phyloP scores from a whole-genome alignment of 2,797 vertebrate species.

The Myripristis murdjan region DNA sequence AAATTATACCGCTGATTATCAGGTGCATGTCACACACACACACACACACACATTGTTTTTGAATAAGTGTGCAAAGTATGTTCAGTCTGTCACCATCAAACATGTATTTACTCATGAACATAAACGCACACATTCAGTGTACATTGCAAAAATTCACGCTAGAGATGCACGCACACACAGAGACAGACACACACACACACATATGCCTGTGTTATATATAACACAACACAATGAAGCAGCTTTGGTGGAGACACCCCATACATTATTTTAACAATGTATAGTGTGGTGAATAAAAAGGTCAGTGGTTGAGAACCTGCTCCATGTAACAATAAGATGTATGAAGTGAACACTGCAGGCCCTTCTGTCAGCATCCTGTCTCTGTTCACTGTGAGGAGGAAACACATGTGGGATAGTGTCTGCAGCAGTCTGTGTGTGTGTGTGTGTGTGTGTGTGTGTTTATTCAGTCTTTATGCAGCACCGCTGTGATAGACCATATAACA shows the following conservation, averaged over 20 bases:
- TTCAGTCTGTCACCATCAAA: conserved; percentile 1
- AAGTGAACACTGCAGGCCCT: conserved; percentile 65
- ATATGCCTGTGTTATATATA: conserved; percentile 33
- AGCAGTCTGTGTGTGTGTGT: conserved; percentile 30
- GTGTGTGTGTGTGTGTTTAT: conserved; percentile 22
- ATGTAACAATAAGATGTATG: conserved; percentile 80
- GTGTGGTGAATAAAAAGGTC: conserved; percentile 80
- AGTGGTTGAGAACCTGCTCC: conserved; percentile 74
- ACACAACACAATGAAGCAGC: conserved; percentile 62
- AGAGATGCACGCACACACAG: conserved; percentile 12
- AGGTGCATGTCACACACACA: conserved; percentile 1
- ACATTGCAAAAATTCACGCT: conserved; percentile 3
- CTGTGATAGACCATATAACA: conserved; percentile 66
- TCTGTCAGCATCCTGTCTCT: conserved; percentile 71
- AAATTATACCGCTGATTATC: conserved; percentile 5
- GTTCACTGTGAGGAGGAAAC: conserved; percentile 55
- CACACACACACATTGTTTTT: neutral
- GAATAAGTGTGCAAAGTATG: too few species aligned
- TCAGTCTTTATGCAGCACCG: conserved; percentile 44
- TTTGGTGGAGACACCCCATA: conserved; percentile 71
- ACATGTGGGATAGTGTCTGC: conserved; percentile 43
- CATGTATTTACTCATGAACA: neutral
- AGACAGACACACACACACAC: conserved; percentile 19
- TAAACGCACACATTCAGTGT: neutral
- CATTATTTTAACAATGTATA: conserved; percentile 81